Conservation (phyloP, 2,888 invertebrate species). For the Ommatoiulus sabulosus region DNA sequence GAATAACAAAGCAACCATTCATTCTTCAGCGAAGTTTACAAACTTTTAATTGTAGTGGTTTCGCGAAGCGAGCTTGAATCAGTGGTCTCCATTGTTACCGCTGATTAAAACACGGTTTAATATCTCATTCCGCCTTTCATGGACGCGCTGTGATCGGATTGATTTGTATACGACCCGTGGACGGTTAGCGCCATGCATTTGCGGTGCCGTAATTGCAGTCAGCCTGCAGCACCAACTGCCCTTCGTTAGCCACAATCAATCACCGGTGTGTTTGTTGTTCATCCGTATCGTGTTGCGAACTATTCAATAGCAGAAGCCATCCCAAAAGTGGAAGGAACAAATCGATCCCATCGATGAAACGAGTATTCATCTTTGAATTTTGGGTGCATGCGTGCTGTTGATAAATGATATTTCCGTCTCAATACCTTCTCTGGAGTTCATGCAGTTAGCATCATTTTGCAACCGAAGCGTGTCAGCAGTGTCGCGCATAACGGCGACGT, state of each 20-base stretch:
- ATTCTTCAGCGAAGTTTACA: not conserved
- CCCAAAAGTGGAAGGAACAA: slow-evolving; percentile 1
- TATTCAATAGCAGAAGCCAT: not conserved
- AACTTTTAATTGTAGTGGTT: not conserved
- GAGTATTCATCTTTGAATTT: not conserved
- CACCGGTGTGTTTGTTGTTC: not conserved
- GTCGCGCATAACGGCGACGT: not conserved
- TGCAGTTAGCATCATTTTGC: not conserved
- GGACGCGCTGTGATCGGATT: not conserved
- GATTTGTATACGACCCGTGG: not conserved
- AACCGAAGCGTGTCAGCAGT: not conserved
- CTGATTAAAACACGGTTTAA: not conserved
- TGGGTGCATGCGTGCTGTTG: not conserved
- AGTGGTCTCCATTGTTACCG: not conserved
- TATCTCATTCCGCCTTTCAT: not conserved
- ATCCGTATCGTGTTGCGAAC: not conserved
- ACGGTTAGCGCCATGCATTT: not conserved
- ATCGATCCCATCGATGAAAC: not conserved
- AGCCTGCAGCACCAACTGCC: not conserved
- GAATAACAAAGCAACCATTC: not conserved
- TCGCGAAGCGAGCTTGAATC: not conserved
- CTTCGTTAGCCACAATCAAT: not conserved
- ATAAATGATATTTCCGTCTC: not conserved
- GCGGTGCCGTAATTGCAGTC: not conserved
- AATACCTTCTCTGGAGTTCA: not conserved